These are phyloP conservation scores for Drosophila takahashii DNA, from an alignment of 1,140 invertebrate genomes.

Conservation along the genomic window DNA sequence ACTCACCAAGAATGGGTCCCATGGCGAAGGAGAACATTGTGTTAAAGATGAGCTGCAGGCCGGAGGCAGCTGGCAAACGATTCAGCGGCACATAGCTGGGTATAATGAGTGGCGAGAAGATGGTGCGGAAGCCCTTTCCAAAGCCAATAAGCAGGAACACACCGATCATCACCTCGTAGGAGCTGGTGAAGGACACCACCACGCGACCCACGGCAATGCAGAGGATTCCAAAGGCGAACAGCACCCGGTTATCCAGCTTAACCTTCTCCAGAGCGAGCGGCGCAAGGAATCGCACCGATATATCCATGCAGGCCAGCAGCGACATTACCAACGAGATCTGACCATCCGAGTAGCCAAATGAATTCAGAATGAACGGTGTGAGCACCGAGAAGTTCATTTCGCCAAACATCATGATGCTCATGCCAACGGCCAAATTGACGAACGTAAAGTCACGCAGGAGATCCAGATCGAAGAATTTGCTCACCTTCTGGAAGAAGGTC, in stretches of 20 bases:
- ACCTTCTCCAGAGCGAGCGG: constrained; percentile 87
- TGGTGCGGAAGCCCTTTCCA: constrained; percentile 89
- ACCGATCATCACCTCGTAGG: constrained; percentile 61
- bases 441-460: constrained; percentile 88
- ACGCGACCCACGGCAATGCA: constrained; percentile 87
- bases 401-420: constrained; percentile 88
- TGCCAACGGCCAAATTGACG: constrained; percentile 88
- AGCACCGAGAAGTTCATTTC: constrained; percentile 90
- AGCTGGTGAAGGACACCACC: constrained; percentile 66
- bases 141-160: constrained; percentile 86
- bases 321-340: constrained; percentile 88
- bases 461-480: constrained; percentile 88
- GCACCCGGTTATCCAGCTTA: constrained; percentile 87
- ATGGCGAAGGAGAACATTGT: constrained; percentile 87
- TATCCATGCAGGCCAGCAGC: constrained; percentile 87
- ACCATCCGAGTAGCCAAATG: constrained; percentile 86
- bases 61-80: constrained; percentile 87
- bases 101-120: constrained; percentile 89
- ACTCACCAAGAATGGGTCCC: constrained; percentile 88
- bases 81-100: constrained; percentile 88
- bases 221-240: constrained; percentile 88
- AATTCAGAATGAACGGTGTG: constrained; percentile 88
- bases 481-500: constrained; percentile 85
- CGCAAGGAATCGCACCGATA: constrained; percentile 87
- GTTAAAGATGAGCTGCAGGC: constrained; percentile 88